Percentiles rank a stretch among this genome's conserved stretches.
phyloP scores from a whole-genome alignment of 2,113 vertebrate genomes.

The Paraplagusia blochii region DNA sequence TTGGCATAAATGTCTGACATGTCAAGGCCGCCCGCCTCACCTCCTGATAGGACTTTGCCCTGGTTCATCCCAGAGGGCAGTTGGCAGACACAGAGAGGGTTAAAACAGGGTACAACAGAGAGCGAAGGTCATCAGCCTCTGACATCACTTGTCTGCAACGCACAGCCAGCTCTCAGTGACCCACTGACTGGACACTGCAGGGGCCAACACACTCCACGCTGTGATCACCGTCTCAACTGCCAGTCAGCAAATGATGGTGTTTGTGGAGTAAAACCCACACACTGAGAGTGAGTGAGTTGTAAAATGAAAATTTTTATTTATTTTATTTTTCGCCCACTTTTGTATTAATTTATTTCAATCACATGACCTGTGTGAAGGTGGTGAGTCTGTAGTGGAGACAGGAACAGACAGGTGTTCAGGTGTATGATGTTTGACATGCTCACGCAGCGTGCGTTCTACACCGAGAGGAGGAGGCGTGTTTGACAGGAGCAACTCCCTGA shows the following conservation, averaged over 20 bases:
- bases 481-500: slow-evolving; percentile 74
- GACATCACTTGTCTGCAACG: slow-evolving; percentile 52
- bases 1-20: slow-evolving; percentile 27
- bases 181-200: slow-evolving; percentile 51
- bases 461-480: slow-evolving; percentile 49
- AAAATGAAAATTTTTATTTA: slow-evolving; percentile 5
- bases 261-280: slow-evolving; percentile 17
- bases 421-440: slow-evolving; percentile 75
- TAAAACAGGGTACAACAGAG: slow-evolving; percentile 18
- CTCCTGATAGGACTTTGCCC: slow-evolving; percentile 19
- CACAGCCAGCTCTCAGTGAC: slow-evolving; percentile 48
- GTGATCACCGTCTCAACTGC: slow-evolving; percentile 57
- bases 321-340: slow-evolving; percentile 3
- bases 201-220: slow-evolving; percentile 55
- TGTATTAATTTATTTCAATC: slow-evolving; percentile 38
- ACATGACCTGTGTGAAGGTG: slow-evolving; percentile 25
- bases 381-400: slow-evolving; percentile 25
- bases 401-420: slow-evolving; percentile 70
- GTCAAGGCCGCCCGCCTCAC: slow-evolving; percentile 28
- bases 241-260: slow-evolving; percentile 48
- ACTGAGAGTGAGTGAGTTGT: slow-evolving; percentile 20
- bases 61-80: slow-evolving; percentile 17
- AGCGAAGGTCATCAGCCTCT: slow-evolving; percentile 50
- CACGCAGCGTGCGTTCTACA: slow-evolving; percentile 69
- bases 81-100: slow-evolving; percentile 25